Evolutionary conservation across 2,888 invertebrate species (phyloP), one percentile per base, ranked within the genome.

Genomic region (Torymus texanus): DNA sequence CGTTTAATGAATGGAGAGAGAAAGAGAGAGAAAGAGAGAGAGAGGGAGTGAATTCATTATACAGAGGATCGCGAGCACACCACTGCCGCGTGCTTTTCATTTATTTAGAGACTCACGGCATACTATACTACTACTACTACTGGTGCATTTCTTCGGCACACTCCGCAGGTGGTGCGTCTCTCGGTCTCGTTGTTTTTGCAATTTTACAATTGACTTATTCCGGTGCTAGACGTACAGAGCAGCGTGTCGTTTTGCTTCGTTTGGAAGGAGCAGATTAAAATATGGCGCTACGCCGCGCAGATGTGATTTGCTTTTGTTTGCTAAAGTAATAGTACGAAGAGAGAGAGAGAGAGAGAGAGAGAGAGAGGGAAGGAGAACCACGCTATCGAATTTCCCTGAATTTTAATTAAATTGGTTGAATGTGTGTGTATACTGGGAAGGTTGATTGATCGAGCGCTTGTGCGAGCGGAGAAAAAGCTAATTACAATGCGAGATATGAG

Each of bases 61-160:
- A 41, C 29, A 0, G n/a, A 53, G 41, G 29, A 24, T 59, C 51
- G 24, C 18, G 10, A 41, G n/a, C 2, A 16, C 16, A 11, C 24
- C 2, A 3, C 29, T 13, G 11, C 18, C 65, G 51, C 56, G 58
- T 72, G 67, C 61, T 78, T 78, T 78, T 78, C 72, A 67, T 78
- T 78, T 78, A 78, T 78, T 72, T 77, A 77, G 63, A 51, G 56
- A 21, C 21, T 21, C 2, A 2, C 62, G 50, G 18, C 14, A 16
- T 41, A 59, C 18, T 50, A 12, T 21, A 18, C 65, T 75, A 88
- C 88, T 87, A 87, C 56, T 85, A 84, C 21, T 21, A 21, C 21
- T 21, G 21, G 21, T 78, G 11, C 21, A 21, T 59, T 21, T 14
- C 58, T 55, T 51, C 29, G n/a, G 11, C 12, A 21, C 51, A n/a